A percentile compares a stretch with the other conserved stretches of the same genome.
These are phyloP conservation scores for Mimumesa dahlbomi DNA, from an alignment of 2,888 invertebrate genomes.

Conservation along the genomic window DNA sequence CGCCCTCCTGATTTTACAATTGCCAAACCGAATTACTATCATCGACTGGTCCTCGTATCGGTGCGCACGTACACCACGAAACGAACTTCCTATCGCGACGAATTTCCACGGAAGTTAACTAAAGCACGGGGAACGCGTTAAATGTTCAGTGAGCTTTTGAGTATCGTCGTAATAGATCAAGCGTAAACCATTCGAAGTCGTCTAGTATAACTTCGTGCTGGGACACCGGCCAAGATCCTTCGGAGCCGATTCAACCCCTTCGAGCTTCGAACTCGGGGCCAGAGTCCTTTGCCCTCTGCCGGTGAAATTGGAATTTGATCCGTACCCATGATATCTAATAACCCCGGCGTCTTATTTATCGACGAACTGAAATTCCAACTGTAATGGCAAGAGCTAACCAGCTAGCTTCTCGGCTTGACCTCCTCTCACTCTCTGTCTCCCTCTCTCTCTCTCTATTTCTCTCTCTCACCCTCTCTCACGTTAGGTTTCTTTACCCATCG, in stretches of 20 bases:
- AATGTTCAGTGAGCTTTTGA: background rate
- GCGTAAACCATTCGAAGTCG: slow-evolving; percentile 19
- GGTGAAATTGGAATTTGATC: slow-evolving; percentile 71
- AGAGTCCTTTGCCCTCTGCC: slow-evolving; percentile 39
- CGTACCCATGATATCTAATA: slow-evolving; percentile 66
- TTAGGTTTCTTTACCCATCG: slow-evolving; percentile 22
- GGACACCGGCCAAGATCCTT: no score
- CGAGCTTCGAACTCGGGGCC: slow-evolving; percentile 6
- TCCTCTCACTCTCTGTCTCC: slow-evolving; percentile 16
- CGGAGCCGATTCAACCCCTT: slow-evolving; percentile 47
- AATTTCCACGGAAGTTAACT: no score
- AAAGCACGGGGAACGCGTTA: no score
- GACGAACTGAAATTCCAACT: slow-evolving; percentile 57
- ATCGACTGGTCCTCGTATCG: no score
- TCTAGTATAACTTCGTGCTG: slow-evolving; percentile 5
- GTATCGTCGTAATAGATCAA: slow-evolving; percentile 10
- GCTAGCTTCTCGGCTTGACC: slow-evolving; percentile 28
- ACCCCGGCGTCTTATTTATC: slow-evolving; percentile 66
- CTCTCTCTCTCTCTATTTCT: no score
- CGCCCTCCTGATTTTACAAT: no score
- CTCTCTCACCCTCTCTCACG: no score
- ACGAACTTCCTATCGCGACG: no score
- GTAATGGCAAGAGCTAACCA: slow-evolving; percentile 25
- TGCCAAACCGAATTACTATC: no score
- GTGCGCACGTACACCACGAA: no score